A percentile compares a stretch with the other conserved stretches of the same genome.
These are phyloP conservation scores for Chymomyza procnemis DNA, from an alignment of 2,888 invertebrate genomes.

Conservation along the genomic window DNA sequence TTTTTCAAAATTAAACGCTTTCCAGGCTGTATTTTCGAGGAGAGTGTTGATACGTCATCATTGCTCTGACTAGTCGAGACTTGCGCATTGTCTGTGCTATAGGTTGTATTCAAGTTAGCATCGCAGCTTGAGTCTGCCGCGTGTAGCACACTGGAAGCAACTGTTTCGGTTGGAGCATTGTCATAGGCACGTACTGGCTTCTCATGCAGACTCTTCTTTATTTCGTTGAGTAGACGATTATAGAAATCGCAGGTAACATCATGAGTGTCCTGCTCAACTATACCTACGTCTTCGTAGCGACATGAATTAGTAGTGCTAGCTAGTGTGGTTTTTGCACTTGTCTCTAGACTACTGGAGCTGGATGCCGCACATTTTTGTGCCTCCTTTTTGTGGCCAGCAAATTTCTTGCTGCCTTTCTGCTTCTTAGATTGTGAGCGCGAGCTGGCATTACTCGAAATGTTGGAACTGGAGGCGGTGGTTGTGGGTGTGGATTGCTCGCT, in stretches of 20 bases:
- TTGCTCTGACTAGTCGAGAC: slow-evolving; percentile 9
- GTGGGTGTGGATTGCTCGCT: slow-evolving; percentile 56
- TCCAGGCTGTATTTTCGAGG: slow-evolving; percentile 47
- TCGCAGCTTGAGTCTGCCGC: slow-evolving; percentile 59
- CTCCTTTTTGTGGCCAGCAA: slow-evolving; percentile 1
- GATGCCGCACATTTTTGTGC: slow-evolving; percentile 3
- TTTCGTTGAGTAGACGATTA: slow-evolving; percentile 77
- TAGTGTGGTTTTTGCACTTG: slow-evolving; percentile 42
- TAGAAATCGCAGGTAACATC: slow-evolving; percentile 77
- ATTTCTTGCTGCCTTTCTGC: slow-evolving; percentile 36
- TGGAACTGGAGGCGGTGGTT: slow-evolving; percentile 58
- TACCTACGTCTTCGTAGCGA: slow-evolving; percentile 27
- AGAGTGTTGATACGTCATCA: slow-evolving; percentile 14
- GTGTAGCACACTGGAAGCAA: slow-evolving; percentile 16
- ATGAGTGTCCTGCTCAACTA: slow-evolving; percentile 57
- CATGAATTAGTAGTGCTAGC: slow-evolving; percentile 33
- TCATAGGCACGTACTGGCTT: slow-evolving; percentile 48
- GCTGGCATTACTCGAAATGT: slow-evolving; percentile 69
- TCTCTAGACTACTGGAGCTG: slow-evolving; percentile 31
- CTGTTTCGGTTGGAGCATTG: slow-evolving; percentile 9
- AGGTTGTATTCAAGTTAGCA: slow-evolving; percentile 35
- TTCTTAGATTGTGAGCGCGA: slow-evolving; percentile 74
- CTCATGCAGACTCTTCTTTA: slow-evolving; percentile 74
- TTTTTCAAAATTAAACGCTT: slow-evolving; percentile 74
- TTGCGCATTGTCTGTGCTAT: slow-evolving; percentile 14